phyloP scores from a whole-genome alignment of 2,113 vertebrate genomes.

The Chionis minor region DNA sequence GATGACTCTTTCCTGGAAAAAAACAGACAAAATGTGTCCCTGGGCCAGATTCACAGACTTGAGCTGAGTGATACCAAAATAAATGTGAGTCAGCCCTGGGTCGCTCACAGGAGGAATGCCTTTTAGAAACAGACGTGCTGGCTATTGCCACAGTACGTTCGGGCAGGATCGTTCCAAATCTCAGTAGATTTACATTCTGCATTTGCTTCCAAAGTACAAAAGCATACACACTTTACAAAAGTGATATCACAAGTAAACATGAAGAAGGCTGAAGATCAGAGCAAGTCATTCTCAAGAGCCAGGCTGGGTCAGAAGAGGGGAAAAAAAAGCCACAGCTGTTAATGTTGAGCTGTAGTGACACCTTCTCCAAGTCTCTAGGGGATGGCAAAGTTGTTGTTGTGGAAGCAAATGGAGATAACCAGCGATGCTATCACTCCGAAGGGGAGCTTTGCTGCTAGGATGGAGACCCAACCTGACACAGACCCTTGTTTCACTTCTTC shows the following conservation, averaged over 20 bases:
- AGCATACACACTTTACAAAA: background rate
- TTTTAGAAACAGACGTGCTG: background rate
- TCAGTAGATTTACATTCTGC: background rate
- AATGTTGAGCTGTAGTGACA: background rate
- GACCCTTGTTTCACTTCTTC: background rate
- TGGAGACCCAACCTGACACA: background rate
- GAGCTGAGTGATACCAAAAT: background rate
- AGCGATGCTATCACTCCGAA: rapidly evolving
- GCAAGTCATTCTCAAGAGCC: background rate
- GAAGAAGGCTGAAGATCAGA: background rate
- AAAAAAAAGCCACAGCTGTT: background rate
- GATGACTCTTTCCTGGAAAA: background rate
- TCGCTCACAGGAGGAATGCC: background rate
- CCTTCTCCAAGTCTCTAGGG: background rate
- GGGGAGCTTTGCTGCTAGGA: background rate
- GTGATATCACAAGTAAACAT: background rate
- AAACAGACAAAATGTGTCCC: background rate
- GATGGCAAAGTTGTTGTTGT: background rate
- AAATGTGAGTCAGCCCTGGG: background rate
- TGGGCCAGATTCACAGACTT: background rate
- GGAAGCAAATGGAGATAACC: background rate
- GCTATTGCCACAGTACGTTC: background rate
- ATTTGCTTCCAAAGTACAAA: background rate
- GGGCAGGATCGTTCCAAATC: background rate
- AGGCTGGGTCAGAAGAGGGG: background rate